Evolutionary conservation across 2,888 invertebrate species (phyloP), one percentile per base, ranked within the genome.

Genomic region (Ditula angustiorana): DNA sequence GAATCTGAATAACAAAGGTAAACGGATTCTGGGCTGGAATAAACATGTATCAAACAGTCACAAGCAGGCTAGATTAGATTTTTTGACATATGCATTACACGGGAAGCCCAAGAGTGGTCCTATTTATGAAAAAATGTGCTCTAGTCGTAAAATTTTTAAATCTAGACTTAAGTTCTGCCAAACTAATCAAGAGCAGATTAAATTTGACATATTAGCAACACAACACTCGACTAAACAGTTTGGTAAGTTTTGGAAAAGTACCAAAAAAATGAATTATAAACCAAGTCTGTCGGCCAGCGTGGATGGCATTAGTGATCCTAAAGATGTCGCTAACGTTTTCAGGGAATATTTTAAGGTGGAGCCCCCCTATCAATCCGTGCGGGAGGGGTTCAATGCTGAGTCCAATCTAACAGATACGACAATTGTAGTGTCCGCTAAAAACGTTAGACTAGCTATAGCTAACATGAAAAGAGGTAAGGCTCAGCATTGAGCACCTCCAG

Each of bases 141-240:
- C 28, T 26, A 49, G 49, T 49, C 49, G 49, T 28, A 49, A 28
- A 28, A 49, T 49, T 28, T 49, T 49, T 13, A 49, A 49, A 28
- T 49, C 49, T 7, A 49, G 28, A 13, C 49, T 49, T 7, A 49
- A 49, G 16, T 28, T 49, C 28, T 49, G 35, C n/a, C 35, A 37
- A 37, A 37, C 11, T 5, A n/a, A 37, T 37, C 35, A 37, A 37
- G 35, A 37, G 13, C 35, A 37, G 35, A 37, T 37, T 37, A 37
- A 37, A 37, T 37, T n/a, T 37, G 35, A 37, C 13, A 37, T 37
- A 13, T 37, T 37, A 37, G 35, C n/a, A 13, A 37, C 35, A 37
- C 35, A 37, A 37, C 28, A 49, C 13, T 24, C 49, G 13, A 49
- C 26, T 28, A 49, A 49, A 49, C 28, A 49, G 11, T 49, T 49